Base-by-base conservation (phyloP, 2,888 invertebrate species). In the Serripes groenlandicus region DNA sequence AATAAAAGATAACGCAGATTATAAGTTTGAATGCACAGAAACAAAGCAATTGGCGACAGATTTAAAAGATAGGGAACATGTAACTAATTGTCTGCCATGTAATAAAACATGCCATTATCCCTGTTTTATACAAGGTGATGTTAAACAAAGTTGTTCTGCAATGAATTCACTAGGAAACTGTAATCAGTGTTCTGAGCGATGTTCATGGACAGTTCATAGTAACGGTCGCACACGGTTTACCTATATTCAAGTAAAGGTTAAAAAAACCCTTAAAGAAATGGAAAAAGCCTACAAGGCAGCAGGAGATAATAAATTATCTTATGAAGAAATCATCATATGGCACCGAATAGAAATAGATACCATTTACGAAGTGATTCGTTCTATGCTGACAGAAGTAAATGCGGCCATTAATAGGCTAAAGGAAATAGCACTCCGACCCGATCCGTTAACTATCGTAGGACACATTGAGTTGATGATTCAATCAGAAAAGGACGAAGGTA, bases 391-490 rank as follows among this genome's bases (percentile, higher is more conserved):
- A 0, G 26, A 37, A 4, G 74, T 89, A 0, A 58, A 75, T 28
- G 42, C 66, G 26, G 77, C 77, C 26, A 77, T 71, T 32, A 79
- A 83, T 21, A 54, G 56, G 34, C 70, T 92, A 4, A 72, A 87
- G 23, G 77, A 88, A 72, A 91, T 90, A 54, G 91, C 92, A 0
- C 70, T 92, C 0, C 81, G 85, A 37, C 87, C 88, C 9, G 87
- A 90, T 68, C 88, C 88, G 11, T 34, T 91, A 4, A 78, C 85
- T 9, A 85, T 85, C 9, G 62, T 84, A 5, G 88, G 90, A 18
- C 91, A 91, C 54, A 89, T 92, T 34, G 88, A 92, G 11, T 42
- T 89, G 21, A 68, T 92, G 78, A 90, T 92, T n/a, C 83, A 88
- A 37, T 73, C 75, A 28, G 91, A 90, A 70, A 84, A 87, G 52